Evolutionary conservation across 2,113 vertebrate species (phyloP).

Genomic region (Xerus inauris): DNA sequence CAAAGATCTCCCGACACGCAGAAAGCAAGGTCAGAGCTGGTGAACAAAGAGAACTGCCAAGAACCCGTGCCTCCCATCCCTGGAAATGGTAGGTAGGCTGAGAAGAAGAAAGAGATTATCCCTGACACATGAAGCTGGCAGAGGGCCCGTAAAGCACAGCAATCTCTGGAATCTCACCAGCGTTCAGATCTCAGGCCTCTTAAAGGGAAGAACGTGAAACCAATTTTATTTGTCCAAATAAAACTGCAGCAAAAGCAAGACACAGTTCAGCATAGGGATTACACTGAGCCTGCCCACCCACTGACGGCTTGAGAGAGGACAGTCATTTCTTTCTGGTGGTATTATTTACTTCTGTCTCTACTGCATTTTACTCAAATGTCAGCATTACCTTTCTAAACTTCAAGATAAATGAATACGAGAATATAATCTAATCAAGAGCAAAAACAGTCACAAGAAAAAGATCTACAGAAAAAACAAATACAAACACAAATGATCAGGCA

Average conservation of each 20-base stretch:
- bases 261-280: not conserved
- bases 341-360: not conserved
- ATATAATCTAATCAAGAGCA: not conserved
- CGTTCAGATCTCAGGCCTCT: accelerated
- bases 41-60: not conserved
- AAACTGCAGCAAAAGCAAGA: not conserved
- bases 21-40: not conserved
- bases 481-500: not conserved
- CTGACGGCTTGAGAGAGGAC: not conserved
- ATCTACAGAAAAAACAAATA: not conserved
- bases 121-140: accelerated
- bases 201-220: not conserved
- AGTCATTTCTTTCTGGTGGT: not conserved
- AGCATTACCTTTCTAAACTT: not conserved
- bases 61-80: too few species aligned
- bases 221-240: not conserved
- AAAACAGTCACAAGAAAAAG: not conserved
- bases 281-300: accelerated
- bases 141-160: not conserved
- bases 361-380: not conserved
- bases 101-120: not conserved
- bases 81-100: not conserved
- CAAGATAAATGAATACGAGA: constrained; percentile 16
- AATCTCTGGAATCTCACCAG: accelerated
- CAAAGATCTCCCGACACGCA: too few species aligned